Base-by-base conservation (phyloP, 2,113 vertebrate species). In the Hipposideros armiger region DNA sequence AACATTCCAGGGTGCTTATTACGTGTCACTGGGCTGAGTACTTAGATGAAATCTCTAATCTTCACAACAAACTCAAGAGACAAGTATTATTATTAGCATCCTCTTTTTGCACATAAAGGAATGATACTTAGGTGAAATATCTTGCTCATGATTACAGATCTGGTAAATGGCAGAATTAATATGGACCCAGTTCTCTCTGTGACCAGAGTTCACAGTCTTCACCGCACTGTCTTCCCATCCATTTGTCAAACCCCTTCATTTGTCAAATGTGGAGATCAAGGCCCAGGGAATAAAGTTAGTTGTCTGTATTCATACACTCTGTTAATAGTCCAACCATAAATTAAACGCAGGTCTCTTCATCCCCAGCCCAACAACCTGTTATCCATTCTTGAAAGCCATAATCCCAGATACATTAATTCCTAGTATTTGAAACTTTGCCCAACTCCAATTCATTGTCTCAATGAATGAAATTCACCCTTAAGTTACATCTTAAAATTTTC, bases 31-130 rank as follows among this genome's bases (percentile, higher is more conserved):
- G 80, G 36, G 32, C 11, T 69, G n/a, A 80, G 5, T 56, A 83
- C 24, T 82, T 80, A 30, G n/a, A 82, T 78, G 47, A 82, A 69
- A 82, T 56, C 47, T 96, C 36, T 81, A 74, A 32, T 60, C 87
- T 86, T 73, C 32, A 64, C 8, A 64, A 26, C 24, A 60, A 60
- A 6, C 28, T 4, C 32, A 5, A 42, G 22, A 50, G 50, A 73
- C 24, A 28, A 32, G 5, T 54, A 54, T 54, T 78, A 16, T 26
- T 30, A 62, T 56, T 19, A 50, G 1, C 11, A 17, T n/a, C 30
- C 11, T 93, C 11, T 76, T 11, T 74, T 66, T 72, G 15, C 20
- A 87, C 13, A 42, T 36, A 69, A 86, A 14, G 40, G 7, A 73
- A n/a, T 62, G 3, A 32, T 78, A 47, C 26, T 87, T 73, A 69